These are phyloP conservation scores for Calephelis perditalis DNA, from an alignment of 2,888 invertebrate genomes.

Conservation along the genomic window DNA sequence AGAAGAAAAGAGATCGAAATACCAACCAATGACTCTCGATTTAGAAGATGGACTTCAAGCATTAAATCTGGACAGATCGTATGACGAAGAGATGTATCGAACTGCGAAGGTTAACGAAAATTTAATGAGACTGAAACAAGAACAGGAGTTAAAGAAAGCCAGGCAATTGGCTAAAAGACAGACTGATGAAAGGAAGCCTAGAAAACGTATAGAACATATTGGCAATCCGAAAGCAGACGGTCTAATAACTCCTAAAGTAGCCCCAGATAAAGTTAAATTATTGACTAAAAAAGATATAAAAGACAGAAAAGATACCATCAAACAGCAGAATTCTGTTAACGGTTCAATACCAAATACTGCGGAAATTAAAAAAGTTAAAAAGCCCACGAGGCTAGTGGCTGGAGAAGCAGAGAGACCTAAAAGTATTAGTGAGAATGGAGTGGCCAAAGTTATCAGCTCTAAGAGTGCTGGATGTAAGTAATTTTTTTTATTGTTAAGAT, in stretches of 20 bases:
- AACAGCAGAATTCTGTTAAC: slow-evolving; percentile 56
- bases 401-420: slow-evolving; percentile 50
- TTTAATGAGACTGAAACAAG: slow-evolving; percentile 61
- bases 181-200: slow-evolving; percentile 49
- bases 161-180: slow-evolving; percentile 53
- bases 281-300: slow-evolving; percentile 62
- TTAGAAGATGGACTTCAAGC: slow-evolving; percentile 77
- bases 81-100: slow-evolving; percentile 61
- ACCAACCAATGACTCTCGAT: slow-evolving; percentile 72
- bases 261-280: slow-evolving; percentile 63
- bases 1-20: slow-evolving; percentile 62
- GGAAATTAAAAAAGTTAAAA: slow-evolving; percentile 59
- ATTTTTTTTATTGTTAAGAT: not conserved
- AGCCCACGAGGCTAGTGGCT: slow-evolving; percentile 47
- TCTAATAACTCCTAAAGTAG: slow-evolving; percentile 50
- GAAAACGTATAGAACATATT: slow-evolving; percentile 56
- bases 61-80: slow-evolving; percentile 65
- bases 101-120: slow-evolving; percentile 75
- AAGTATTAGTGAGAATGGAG: slow-evolving; percentile 56
- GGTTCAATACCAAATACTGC: slow-evolving; percentile 40
- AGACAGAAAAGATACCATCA: slow-evolving; percentile 59
- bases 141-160: slow-evolving; percentile 57
- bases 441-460: slow-evolving; percentile 44
- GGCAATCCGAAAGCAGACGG: slow-evolving; percentile 58
- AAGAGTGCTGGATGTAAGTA: slow-evolving; percentile 48